Base-by-base conservation (phyloP, 2,888 invertebrate genomes). In the Creontiades dilutus region DNA sequence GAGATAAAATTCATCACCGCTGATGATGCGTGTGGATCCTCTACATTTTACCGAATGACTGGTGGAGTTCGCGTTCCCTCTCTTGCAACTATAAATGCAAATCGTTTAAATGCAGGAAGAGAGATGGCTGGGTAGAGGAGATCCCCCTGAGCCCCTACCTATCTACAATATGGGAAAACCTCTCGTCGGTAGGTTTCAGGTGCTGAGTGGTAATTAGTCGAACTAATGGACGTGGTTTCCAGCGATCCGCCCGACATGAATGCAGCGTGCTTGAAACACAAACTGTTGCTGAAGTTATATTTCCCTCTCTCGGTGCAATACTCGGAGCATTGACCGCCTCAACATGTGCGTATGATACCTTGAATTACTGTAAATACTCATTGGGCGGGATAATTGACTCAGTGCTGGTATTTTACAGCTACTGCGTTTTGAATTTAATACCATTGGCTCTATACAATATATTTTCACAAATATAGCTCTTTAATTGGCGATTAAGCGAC, bases 141-240 rank as follows among this genome's bases (percentile, higher is more conserved):
- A 61, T 61, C 61, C 61, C 61, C n/a, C 61, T n/a, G n/a, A 19
- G 52, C 52, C 16, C 16, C 16, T 16, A 52, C 14, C 52, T 52
- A 14, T 19, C 61, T 61, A 61, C n/a, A n/a, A 61, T 61, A 61
- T 19, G 61, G 61, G 61, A 61, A 61, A 61, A 61, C 61, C 61
- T 61, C 61, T 61, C 61, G 52, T 52, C 7, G 16, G 61, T 19
- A 61, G 61, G 61, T 61, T 61, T 19, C 61, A 19, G n/a, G 61
- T 61, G 61, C n/a, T 61, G 61, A 61, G 61, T 0, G 61, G 61
- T 61, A 61, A 61, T 61, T 61, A 61, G 61, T 61, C 61, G 61
- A 61, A 61, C 61, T 61, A 61, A 61, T 61, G 61, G 61, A 2
- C 19, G 61, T 19, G 61, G 61, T 61, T 19, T 61, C 61, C 61